Conservation (phyloP, 2,113 vertebrate genomes). For the Peromyscus leucopus region DNA sequence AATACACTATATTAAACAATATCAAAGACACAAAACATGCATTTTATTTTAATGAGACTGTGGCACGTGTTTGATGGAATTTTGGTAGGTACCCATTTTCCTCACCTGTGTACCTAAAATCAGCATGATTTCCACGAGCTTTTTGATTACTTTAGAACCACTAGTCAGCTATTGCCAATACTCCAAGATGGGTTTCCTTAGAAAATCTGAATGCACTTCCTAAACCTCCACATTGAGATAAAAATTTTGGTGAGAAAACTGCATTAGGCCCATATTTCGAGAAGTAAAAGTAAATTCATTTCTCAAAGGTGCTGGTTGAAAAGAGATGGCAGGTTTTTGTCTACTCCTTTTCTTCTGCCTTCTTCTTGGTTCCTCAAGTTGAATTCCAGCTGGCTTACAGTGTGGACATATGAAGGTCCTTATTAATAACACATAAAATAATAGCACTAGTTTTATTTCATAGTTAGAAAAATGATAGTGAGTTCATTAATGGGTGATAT, state of each 20-base stretch:
- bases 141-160: not conserved
- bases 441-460: conserved; percentile 47
- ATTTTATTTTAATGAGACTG: not conserved
- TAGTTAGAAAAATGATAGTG: conserved; percentile 39
- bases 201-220: not conserved
- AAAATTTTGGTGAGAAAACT: conserved; percentile 9
- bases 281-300: not conserved
- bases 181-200: not conserved
- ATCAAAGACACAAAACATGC: not conserved
- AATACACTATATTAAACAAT: not conserved
- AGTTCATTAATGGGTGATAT: conserved; percentile 65
- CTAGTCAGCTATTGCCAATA: not conserved
- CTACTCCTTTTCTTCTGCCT: not conserved
- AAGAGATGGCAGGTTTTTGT: not conserved
- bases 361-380: not conserved
- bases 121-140: not conserved
- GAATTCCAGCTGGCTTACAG: conserved; percentile 27
- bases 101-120: not conserved
- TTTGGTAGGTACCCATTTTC: not conserved
- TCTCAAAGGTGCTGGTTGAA: not conserved
- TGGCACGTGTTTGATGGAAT: not conserved
- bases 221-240: not conserved
- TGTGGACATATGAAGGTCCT: conserved; percentile 14
- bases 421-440: conserved; percentile 50
- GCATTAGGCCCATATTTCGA: not conserved